phyloP scores from a whole-genome alignment of 2,888 invertebrate genomes.

The Melikaiella ostensackeni region DNA sequence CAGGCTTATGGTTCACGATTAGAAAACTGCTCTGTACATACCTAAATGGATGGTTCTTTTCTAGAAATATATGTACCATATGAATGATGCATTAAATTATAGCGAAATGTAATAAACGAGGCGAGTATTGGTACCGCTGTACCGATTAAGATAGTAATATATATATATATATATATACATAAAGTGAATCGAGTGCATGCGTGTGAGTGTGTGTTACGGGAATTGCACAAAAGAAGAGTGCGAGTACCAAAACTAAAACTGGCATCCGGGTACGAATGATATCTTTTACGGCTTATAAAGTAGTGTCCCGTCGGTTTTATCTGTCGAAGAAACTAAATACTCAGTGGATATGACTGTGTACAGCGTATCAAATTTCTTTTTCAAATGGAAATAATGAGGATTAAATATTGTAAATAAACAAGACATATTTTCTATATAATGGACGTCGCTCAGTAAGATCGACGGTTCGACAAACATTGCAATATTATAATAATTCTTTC shows the following conservation, averaged over 20 bases:
- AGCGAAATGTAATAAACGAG: conserved; percentile 55
- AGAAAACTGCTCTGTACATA: conserved; percentile 58
- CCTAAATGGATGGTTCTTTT: conserved; percentile 54
- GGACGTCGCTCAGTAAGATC: conserved; percentile 72
- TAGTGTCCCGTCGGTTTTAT: conserved; percentile 60
- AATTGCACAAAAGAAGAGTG: conserved; percentile 35
- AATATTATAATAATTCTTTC: conserved; percentile 77
- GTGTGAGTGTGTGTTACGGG: conserved; percentile 51
- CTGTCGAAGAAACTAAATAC: conserved; percentile 63
- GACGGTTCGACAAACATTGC: conserved; percentile 76
- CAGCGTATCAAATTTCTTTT: conserved; percentile 71
- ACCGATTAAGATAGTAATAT: conserved; percentile 36
- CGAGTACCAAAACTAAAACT: conserved; percentile 30
- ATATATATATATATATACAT: conserved; percentile 53
- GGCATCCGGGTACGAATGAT: conserved; percentile 41
- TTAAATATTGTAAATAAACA: conserved; percentile 77
- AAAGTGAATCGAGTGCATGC: conserved; percentile 45
- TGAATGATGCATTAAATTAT: conserved; percentile 54
- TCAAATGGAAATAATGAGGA: conserved; percentile 73
- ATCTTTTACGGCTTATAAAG: conserved; percentile 59
- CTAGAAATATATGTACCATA: conserved; percentile 54
- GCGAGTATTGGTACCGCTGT: conserved; percentile 47
- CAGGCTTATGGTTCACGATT: conserved; percentile 55
- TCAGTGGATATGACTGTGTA: conserved; percentile 75
- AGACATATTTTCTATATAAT: conserved; percentile 78